Conservation (phyloP, 2,888 invertebrate species). For the Zygogramma bicolorata region DNA sequence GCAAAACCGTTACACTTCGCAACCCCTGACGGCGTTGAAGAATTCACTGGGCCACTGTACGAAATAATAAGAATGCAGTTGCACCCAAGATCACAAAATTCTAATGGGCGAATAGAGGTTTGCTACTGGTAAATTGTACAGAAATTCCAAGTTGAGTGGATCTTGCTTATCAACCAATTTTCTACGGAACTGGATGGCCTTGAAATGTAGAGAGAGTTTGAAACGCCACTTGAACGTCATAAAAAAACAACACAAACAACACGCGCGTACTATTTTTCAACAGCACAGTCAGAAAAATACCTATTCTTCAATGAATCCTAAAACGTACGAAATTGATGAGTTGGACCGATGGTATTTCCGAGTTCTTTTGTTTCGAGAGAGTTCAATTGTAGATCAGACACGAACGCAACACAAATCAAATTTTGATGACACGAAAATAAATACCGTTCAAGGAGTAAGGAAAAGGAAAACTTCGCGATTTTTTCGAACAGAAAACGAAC, state of each 20-base stretch:
- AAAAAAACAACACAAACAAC: too few species aligned
- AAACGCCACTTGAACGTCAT: constrained; percentile 7
- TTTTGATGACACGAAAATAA: background rate
- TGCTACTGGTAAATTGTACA: background rate
- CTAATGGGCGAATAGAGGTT: too few species aligned
- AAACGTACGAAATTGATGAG: background rate
- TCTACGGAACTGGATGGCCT: constrained; percentile 37
- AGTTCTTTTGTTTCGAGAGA: constrained; percentile 18
- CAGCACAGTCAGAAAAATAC: background rate
- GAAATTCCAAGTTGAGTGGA: background rate
- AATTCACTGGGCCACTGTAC: constrained; percentile 40
- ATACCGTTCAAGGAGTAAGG: background rate
- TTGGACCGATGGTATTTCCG: background rate
- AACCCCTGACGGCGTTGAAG: constrained; percentile 14
- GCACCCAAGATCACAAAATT: constrained; percentile 24
- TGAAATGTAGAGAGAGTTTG: constrained; percentile 29
- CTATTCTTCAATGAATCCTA: background rate
- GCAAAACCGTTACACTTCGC: constrained; percentile 21
- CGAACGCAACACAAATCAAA: constrained; percentile 15
- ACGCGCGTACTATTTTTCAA: background rate
- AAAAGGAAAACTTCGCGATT: constrained; percentile 7
- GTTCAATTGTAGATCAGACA: constrained; percentile 29
- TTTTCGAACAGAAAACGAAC: constrained; percentile 6
- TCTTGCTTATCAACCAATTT: constrained; percentile 29
- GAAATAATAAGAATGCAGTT: constrained; percentile 39